A percentile compares a stretch with the other conserved stretches of the same genome.
phyloP scores from a whole-genome alignment of 37 sponge, comb jelly and placozoan genomes.

The Halichondria panicea region DNA sequence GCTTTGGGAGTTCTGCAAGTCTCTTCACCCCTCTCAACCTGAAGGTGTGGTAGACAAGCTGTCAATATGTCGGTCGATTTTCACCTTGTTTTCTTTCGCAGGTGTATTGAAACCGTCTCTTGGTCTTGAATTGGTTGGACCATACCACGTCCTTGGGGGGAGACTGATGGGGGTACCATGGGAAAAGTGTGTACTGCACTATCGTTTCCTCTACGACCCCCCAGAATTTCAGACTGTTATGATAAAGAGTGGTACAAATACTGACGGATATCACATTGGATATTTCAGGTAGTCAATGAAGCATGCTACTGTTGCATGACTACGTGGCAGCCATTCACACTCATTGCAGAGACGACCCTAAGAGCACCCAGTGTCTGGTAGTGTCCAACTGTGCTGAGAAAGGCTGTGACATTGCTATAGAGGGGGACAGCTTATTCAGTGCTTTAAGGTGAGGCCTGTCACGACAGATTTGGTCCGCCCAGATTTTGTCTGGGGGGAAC shows the following conservation, averaged over 20 bases:
- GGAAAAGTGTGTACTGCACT: slow-evolving; percentile 62
- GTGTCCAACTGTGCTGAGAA: slow-evolving; percentile 33
- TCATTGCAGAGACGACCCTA: slow-evolving; percentile 69
- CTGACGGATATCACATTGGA: slow-evolving; percentile 64
- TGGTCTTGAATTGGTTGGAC: slow-evolving; percentile 65
- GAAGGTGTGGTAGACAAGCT: slow-evolving; percentile 14
- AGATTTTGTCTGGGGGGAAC: too few relatives aligned
- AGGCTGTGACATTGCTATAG: slow-evolving; percentile 44
- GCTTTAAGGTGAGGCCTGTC: slow-evolving; percentile 65
- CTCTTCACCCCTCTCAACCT: slow-evolving; percentile 23
- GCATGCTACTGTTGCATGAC: not conserved
- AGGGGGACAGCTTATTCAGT: slow-evolving; percentile 55
- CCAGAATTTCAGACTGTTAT: slow-evolving; percentile 79
- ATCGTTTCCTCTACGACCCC: slow-evolving; percentile 71
- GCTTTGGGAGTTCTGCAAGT: slow-evolving; percentile 78
- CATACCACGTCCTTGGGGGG: slow-evolving; percentile 67
- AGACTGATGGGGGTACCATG: slow-evolving; percentile 35
- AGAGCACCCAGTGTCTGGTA: slow-evolving; percentile 34
- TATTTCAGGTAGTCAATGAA: slow-evolving; percentile 59
- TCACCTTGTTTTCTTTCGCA: slow-evolving; percentile 1
- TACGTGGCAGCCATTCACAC: not conserved
- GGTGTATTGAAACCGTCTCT: slow-evolving; percentile 47
- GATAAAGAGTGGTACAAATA: not conserved
- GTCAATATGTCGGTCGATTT: not conserved
- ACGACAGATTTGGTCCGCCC: too few relatives aligned